Conservation (phyloP, 2,888 invertebrate species). For the Oscheius sp. region DNA sequence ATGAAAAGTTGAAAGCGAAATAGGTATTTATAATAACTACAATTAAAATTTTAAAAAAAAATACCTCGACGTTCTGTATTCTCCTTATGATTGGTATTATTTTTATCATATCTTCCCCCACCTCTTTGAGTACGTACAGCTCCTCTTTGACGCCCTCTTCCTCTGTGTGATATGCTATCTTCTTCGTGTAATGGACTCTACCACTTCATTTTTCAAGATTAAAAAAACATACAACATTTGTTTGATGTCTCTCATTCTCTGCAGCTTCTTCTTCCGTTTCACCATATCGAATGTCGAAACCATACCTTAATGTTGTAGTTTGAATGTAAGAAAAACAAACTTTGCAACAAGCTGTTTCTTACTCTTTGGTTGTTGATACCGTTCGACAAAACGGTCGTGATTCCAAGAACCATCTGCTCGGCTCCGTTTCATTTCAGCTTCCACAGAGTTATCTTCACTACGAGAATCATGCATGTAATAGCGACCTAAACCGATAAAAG, state of each 20-base stretch:
- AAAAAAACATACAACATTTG: no score
- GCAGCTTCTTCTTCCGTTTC: constrained; percentile 8
- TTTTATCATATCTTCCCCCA: not conserved
- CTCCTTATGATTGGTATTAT: no score
- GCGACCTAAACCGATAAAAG: constrained; percentile 7
- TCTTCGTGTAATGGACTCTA: no score
- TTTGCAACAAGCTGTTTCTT: constrained; percentile 18
- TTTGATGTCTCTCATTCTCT: not conserved
- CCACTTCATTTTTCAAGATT: no score
- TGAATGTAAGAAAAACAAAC: not conserved
- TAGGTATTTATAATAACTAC: no score
- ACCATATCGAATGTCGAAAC: constrained; percentile 27
- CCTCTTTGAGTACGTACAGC: not conserved
- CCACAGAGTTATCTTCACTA: constrained; percentile 9
- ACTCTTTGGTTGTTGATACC: constrained; percentile 24
- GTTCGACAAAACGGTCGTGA: constrained; percentile 28
- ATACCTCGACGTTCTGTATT: no score
- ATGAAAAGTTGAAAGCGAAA: no score
- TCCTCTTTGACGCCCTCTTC: no score
- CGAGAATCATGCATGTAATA: constrained; percentile 35
- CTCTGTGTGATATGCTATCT: no score
- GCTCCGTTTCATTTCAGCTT: not conserved
- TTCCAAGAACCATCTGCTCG: constrained; percentile 30
- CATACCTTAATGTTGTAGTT: constrained; percentile 1
- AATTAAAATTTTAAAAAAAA: no score